Evolutionary conservation across 2,113 vertebrate genomes (phyloP).

Genomic region (Daboia siamensis): DNA sequence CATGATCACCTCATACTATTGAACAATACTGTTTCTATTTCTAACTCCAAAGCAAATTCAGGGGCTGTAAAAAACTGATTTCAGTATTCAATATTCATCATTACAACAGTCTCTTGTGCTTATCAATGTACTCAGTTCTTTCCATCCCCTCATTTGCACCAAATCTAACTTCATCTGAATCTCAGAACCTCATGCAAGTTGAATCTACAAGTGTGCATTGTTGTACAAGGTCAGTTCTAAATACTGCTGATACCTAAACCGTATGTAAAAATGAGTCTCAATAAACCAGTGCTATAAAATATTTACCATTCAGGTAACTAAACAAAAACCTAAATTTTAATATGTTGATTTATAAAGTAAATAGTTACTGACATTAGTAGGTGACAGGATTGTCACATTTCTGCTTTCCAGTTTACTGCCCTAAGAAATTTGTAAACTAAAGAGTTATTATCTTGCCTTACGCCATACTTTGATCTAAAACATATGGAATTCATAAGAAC

Average conservation of each 20-base stretch:
- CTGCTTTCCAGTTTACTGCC: neutral
- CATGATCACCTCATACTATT: neutral
- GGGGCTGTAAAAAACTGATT: neutral
- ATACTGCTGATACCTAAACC: neutral
- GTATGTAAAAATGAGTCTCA: neutral
- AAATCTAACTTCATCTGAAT: neutral
- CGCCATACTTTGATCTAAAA: neutral
- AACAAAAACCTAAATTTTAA: neutral
- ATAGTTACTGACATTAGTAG: neutral
- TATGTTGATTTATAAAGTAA: neutral
- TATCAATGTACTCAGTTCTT: neutral
- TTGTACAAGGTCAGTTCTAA: neutral
- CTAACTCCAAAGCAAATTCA: neutral
- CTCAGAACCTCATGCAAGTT: neutral
- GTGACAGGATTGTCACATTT: neutral
- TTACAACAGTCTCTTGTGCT: neutral
- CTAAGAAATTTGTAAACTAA: neutral
- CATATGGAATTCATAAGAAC: conserved; percentile 15
- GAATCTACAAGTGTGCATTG: neutral
- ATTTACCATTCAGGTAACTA: neutral
- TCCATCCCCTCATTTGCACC: neutral
- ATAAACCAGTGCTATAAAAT: neutral
- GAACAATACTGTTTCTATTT: neutral
- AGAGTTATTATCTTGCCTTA: neutral
- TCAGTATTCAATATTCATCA: neutral